Evolutionary conservation across 1,140 invertebrate genomes (phyloP).

Genomic region (Lerema accius): DNA sequence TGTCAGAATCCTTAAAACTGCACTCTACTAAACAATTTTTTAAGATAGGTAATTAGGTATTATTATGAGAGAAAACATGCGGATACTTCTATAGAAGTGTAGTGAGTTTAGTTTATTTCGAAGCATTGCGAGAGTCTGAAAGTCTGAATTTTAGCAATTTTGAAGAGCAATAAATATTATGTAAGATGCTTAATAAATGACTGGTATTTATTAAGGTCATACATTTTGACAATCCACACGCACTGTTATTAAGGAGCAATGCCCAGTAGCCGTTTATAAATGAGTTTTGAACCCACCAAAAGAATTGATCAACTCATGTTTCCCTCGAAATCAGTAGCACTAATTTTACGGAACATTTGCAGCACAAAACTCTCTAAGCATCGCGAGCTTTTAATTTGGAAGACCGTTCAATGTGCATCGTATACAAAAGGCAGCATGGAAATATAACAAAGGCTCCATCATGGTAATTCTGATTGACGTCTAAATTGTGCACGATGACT

Average conservation of each 20-base stretch:
- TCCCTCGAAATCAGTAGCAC: slow-evolving; percentile 43
- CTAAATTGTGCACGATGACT: slow-evolving; percentile 57
- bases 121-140: too few relatives aligned
- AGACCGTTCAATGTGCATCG: slow-evolving; percentile 42
- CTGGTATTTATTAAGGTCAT: too few relatives aligned
- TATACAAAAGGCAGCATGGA: slow-evolving; percentile 56
- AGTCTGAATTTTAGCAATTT: slow-evolving; percentile 22
- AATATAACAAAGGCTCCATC: slow-evolving; percentile 50
- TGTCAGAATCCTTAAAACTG: too few relatives aligned
- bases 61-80: too few relatives aligned
- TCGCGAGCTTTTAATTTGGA: slow-evolving; percentile 38
- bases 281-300: neutral
- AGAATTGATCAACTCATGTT: neutral
- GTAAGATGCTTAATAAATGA: too few relatives aligned
- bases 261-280: neutral
- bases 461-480: slow-evolving; percentile 64
- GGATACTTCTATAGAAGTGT: too few relatives aligned
- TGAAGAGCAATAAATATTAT: too few relatives aligned
- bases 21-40: too few relatives aligned
- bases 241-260: neutral
- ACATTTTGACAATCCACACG: slow-evolving; percentile 8
- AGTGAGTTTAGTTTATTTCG: too few relatives aligned
- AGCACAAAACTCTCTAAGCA: slow-evolving; percentile 44
- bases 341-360: slow-evolving; percentile 71
- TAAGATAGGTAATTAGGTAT: too few relatives aligned